Base-by-base conservation (phyloP, 1,140 invertebrate genomes). In the Drosophila triauraria region DNA sequence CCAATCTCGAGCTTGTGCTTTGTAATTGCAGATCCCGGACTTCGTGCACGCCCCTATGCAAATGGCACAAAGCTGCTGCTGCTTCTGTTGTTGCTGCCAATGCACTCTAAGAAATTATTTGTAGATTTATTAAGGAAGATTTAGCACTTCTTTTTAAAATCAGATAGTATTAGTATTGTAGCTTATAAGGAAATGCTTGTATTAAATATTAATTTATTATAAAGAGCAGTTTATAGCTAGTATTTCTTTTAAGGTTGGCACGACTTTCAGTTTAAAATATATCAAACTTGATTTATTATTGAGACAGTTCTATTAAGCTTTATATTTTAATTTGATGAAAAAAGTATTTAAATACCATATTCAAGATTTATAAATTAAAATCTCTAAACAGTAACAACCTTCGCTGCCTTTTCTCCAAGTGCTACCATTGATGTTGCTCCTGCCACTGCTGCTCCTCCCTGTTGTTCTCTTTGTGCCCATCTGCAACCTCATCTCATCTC, bases 41-140 rank as follows among this genome's bases (percentile, higher is more conserved):
- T 78, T 59, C 72, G 82, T 60, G 72, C 64, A 88, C 83, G 83
- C 83, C 83, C 85, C 85, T 81, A 88, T 88, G 85, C 85, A 90
- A 90, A 88, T 88, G 84, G 48, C 58, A 70, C 50, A 54, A 61
- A 64, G 61, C 69, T 60, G 51, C 47, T 25, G 20, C n/a, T 43
- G 17, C 10, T 35, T 35, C 32, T 57, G 58, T 50, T 54, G 61
- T 40, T 67, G 72, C 63, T 65, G 74, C 40, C 63, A 42, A 2
- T 23, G 9, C 67, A 71, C 53, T 71, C 17, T 17, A 4, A 54
- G 17, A 38, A 44, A 62, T 7, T 15, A 17, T 25, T 25, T n/a
- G 7, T 56, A 23, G 13, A 23, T 38, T 23, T 17, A 1, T 5
- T 27, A 44, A 44, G 1, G 4, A 15, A 4, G 13, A 9, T 9